phyloP scores from a whole-genome alignment of 2,888 invertebrate genomes.

The Neoaliturus tenellus region DNA sequence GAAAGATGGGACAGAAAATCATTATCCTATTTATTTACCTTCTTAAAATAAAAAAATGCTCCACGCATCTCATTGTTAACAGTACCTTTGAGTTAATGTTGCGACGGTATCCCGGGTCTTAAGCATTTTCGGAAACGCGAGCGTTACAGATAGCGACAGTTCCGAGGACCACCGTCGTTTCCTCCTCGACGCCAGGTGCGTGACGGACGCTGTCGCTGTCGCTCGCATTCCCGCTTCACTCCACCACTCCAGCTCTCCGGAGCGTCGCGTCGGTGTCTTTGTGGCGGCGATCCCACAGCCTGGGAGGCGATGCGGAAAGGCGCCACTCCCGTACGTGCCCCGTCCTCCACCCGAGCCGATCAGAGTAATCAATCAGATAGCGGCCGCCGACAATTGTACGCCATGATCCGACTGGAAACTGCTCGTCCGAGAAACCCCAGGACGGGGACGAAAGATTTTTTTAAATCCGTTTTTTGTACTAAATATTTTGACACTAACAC shows the following conservation, averaged over 20 bases:
- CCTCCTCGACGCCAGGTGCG: background rate
- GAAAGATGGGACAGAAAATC: too few species aligned
- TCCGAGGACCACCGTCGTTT: background rate
- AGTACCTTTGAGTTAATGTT: too few species aligned
- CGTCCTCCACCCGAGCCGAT: background rate
- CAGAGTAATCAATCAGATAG: constrained; percentile 33
- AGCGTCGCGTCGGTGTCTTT: constrained; percentile 38
- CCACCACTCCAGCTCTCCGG: background rate
- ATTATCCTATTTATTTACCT: too few species aligned
- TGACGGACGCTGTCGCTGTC: too few species aligned
- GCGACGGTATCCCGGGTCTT: too few species aligned
- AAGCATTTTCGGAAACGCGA: background rate
- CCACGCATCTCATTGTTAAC: too few species aligned
- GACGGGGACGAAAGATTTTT: too few species aligned
- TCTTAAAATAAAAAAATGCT: too few species aligned
- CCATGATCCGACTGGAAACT: background rate
- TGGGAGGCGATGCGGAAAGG: constrained; percentile 41
- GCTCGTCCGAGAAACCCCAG: background rate
- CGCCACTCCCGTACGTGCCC: constrained; percentile 36
- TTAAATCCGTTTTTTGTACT: too few species aligned
- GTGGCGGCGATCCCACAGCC: constrained; percentile 19
- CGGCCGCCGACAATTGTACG: too few species aligned
- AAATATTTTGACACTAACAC: too few species aligned
- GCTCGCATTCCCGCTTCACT: too few species aligned
- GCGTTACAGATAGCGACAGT: background rate